Evolutionary conservation across 2,888 invertebrate species (phyloP), one percentile per base, ranked within the genome.

Genomic region (Phaonia tiefii): DNA sequence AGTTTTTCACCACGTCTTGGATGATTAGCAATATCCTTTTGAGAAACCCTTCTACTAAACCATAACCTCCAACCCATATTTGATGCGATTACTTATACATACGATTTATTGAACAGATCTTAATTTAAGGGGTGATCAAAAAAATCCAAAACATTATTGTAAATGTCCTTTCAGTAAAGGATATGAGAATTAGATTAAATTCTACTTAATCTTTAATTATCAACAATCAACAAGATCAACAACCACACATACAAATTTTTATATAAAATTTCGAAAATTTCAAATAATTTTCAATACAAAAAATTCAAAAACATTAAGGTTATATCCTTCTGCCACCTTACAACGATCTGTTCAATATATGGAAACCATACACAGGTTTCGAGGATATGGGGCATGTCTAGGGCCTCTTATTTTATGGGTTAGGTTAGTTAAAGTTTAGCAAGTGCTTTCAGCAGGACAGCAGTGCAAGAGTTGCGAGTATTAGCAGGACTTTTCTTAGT

Each of bases 331-430:
- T 42, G 13, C 22, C 46, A 56, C 26, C 83, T 86, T 84, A 84
- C 83, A 85, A 85, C 85, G 86, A 87, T 88, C 87, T 87, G 88
- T 87, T 87, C 87, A 87, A 87, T 85, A 81, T 65, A 83, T 71
- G 51, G 11, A 5, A 31, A 31, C 31, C 31, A 31, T 31, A 31
- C 3, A n/a, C n/a, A n/a, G n/a, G 8, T 31, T 31, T 31, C 8
- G 26, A 79, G 54, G 76, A n/a, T n/a, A 17, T 11, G 56, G 13
- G 56, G 26, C 20, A 39, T 10, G 69, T 71, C 77, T 84, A 31
- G 37, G 56, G 39, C 17, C 15, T 44, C 54, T 1, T 3, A 13
- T n/a, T 20, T 22, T 15, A 25, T 22, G 56, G 25, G 13, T 13
- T 10, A 26, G 13, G 13, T 46, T 49, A 46, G 46, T 46, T 46